Percentiles rank a stretch among this genome's conserved stretches.
phyloP scores from a whole-genome alignment of 2,797 vertebrate genomes.

The Coracias cyanogaster region DNA sequence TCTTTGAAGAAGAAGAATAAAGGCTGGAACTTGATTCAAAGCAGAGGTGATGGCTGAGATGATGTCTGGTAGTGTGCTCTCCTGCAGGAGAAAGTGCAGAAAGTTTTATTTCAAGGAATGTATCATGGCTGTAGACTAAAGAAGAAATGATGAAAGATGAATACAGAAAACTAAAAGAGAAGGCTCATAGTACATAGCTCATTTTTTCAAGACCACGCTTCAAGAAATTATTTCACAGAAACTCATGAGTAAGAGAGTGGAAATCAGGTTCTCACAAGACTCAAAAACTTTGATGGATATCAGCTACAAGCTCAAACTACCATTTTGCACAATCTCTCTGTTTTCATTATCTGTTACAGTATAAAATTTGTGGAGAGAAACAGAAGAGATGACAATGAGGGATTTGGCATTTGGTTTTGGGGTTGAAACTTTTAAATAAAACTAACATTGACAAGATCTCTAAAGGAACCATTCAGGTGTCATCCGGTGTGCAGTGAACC shows the following conservation, averaged over 20 bases:
- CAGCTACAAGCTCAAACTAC: background rate
- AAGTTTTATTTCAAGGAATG: background rate
- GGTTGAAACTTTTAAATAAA: background rate
- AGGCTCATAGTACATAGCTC: background rate
- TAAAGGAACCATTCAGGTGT: background rate
- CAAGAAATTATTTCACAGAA: background rate
- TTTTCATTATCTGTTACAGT: background rate
- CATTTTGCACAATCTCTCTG: background rate
- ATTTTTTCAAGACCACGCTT: background rate
- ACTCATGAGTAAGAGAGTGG: background rate
- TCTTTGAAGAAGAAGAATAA: background rate
- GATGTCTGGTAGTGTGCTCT: background rate
- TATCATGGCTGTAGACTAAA: background rate
- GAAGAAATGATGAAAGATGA: background rate
- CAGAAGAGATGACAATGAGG: background rate
- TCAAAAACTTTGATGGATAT: background rate
- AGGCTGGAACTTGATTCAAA: background rate
- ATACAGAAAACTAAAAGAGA: background rate
- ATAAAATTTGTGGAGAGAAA: background rate
- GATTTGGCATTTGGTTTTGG: background rate
- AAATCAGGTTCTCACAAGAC: background rate
- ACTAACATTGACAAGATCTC: background rate
- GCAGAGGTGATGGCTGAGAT: background rate
- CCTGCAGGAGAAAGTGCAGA: background rate
- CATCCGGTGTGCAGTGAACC: background rate